Percentiles rank a stretch among this genome's conserved stretches.
Evolutionary conservation across 2,113 vertebrate genomes (phyloP).

Genomic region (Cardinalis cardinalis): DNA sequence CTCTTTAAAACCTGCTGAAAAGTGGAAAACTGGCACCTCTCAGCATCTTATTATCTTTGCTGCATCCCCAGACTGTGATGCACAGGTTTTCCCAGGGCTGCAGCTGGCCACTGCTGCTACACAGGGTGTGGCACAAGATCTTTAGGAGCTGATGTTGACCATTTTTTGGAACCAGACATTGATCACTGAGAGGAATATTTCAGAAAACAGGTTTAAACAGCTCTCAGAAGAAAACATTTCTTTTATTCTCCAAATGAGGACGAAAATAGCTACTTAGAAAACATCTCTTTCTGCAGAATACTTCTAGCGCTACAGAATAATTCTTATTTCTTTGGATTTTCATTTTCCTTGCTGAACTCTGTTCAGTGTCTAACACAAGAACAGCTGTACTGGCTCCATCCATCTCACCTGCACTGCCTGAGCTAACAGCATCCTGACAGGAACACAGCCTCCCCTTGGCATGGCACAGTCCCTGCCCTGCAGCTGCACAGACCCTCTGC

Average conservation of each 20-base stretch:
- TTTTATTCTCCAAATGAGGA: background rate
- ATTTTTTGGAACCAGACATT: background rate
- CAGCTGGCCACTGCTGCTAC: background rate
- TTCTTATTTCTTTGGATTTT: background rate
- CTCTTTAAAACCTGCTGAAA: background rate
- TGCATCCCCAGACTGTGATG: background rate
- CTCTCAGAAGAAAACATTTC: background rate
- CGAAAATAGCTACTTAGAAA: background rate
- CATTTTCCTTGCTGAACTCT: background rate
- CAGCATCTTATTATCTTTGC: background rate
- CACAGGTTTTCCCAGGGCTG: background rate
- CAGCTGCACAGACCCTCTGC: background rate
- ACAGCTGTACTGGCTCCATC: background rate
- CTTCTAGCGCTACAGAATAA: background rate
- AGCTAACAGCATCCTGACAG: background rate
- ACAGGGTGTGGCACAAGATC: background rate
- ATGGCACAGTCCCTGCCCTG: background rate
- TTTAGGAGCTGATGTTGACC: background rate
- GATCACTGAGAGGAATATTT: background rate
- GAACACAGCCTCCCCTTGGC: background rate
- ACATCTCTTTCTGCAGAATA: background rate
- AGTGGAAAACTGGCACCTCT: background rate
- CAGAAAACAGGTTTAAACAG: background rate
- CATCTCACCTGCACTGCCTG: background rate
- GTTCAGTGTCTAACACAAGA: background rate